A percentile compares a stretch with the other conserved stretches of the same genome.
These are phyloP conservation scores for Urosaurus nigricauda DNA, from an alignment of 2,797 vertebrate species.

Conservation along the genomic window DNA sequence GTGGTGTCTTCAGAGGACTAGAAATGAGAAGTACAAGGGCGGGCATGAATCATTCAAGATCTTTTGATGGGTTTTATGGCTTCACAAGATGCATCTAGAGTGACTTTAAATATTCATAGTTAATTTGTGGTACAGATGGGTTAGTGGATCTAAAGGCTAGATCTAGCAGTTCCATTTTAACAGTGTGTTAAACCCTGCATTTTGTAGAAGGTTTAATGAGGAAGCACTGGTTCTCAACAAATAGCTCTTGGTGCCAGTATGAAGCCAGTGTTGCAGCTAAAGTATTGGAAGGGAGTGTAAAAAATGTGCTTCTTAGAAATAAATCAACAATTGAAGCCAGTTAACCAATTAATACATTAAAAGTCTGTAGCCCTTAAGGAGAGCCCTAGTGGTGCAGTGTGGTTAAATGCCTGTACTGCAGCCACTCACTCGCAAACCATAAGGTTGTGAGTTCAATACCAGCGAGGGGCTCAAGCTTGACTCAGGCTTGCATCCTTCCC, in stretches of 20 bases:
- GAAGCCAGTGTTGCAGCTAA: not conserved
- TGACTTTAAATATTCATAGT: conserved; percentile 73
- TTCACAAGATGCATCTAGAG: conserved; percentile 68
- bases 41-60: conserved; percentile 53
- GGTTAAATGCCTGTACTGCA: too few species aligned
- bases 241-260: conserved; percentile 11
- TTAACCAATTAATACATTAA: not conserved
- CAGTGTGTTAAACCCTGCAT: conserved; percentile 40
- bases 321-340: not conserved
- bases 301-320: not conserved
- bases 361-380: not conserved
- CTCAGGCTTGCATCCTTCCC: too few species aligned
- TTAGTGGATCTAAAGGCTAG: conserved; percentile 65
- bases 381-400: too few species aligned
- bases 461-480: too few species aligned
- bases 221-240: conserved; percentile 45
- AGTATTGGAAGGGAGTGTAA: too few species aligned
- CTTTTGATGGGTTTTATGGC: conserved; percentile 63
- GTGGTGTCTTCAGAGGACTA: conserved; percentile 18
- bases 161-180: conserved; percentile 50
- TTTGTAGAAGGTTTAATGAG: conserved; percentile 36
- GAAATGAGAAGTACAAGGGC: conserved; percentile 38
- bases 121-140: conserved; percentile 70
- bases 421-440: too few species aligned
- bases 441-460: too few species aligned